A percentile compares a stretch with the other conserved stretches of the same genome.
phyloP scores from a whole-genome alignment of 1,140 invertebrate genomes.

The Monochamus saltuarius region DNA sequence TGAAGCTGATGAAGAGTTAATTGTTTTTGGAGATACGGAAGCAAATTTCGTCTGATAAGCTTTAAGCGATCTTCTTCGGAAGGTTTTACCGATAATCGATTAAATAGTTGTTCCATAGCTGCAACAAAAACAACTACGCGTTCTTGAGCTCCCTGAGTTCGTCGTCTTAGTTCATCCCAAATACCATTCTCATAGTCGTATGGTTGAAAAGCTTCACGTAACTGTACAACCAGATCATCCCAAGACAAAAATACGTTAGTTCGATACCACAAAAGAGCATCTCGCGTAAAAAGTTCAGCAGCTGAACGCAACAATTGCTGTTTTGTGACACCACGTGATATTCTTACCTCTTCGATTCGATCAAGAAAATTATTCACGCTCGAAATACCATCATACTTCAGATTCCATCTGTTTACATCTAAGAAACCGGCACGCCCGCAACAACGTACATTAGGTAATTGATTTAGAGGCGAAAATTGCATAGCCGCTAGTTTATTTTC shows the following conservation, averaged over 20 bases:
- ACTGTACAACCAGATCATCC: constrained; percentile 12
- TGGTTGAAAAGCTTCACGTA: constrained; percentile 6
- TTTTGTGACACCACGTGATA: constrained; percentile 11
- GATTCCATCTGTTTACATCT: constrained; percentile 14
- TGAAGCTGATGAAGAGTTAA: too few species aligned
- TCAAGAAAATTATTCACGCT: constrained; percentile 22
- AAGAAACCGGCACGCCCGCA: too few species aligned
- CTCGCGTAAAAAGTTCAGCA: constrained; percentile 15
- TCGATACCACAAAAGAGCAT: constrained; percentile 18
- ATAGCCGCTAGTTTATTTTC: too few species aligned
- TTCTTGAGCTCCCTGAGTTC: constrained; percentile 17
- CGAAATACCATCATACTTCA: constrained; percentile 1
- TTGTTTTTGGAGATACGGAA: too few species aligned
- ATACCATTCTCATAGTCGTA: constrained; percentile 13
- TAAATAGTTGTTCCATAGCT: constrained; percentile 14
- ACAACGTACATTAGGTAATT: too few species aligned
- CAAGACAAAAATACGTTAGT: constrained; percentile 13
- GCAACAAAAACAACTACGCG: background rate
- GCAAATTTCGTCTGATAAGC: too few species aligned
- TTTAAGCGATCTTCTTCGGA: too few species aligned
- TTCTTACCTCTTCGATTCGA: constrained; percentile 18
- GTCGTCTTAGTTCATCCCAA: constrained; percentile 18
- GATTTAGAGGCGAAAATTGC: too few species aligned
- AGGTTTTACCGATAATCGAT: too few species aligned
- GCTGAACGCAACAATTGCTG: constrained; percentile 18